Evolutionary conservation across 1,140 invertebrate species (phyloP).

Genomic region (Ephestia elutella): DNA sequence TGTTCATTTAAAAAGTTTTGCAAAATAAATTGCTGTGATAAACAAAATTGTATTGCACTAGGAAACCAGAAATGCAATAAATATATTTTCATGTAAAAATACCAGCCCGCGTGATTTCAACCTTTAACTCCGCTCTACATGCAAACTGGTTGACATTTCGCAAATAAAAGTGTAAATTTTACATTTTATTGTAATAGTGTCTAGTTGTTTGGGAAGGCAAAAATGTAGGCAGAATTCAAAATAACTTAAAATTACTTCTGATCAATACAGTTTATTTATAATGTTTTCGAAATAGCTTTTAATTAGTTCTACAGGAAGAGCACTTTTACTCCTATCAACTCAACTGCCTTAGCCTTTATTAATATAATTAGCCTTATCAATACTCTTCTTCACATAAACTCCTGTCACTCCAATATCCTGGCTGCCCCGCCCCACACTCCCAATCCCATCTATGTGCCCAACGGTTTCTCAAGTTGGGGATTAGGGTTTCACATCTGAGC

Average conservation of each 20-base stretch:
- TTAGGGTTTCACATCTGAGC: no score
- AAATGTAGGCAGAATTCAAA: neutral
- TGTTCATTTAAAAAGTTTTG: neutral
- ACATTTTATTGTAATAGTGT: neutral
- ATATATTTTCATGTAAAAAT: neutral
- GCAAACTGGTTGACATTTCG: neutral
- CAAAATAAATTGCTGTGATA: conserved; percentile 1
- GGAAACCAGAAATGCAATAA: neutral
- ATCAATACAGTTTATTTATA: no score
- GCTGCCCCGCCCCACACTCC: no score
- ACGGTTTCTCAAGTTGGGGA: no score
- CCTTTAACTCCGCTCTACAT: neutral
- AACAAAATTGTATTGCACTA: conserved; percentile 1
- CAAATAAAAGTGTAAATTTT: conserved; percentile 1
- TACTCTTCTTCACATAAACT: no score
- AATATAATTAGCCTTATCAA: no score
- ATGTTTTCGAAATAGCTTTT: no score
- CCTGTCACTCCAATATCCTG: no score
- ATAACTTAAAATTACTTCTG: neutral
- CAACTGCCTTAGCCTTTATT: no score
- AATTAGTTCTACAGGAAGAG: no score
- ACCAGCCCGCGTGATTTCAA: neutral
- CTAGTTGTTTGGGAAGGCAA: neutral
- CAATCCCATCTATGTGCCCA: no score
- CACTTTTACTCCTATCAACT: no score